These are phyloP conservation scores for Teleopsis dalmanni DNA, from an alignment of 1,140 invertebrate species.

Conservation along the genomic window DNA sequence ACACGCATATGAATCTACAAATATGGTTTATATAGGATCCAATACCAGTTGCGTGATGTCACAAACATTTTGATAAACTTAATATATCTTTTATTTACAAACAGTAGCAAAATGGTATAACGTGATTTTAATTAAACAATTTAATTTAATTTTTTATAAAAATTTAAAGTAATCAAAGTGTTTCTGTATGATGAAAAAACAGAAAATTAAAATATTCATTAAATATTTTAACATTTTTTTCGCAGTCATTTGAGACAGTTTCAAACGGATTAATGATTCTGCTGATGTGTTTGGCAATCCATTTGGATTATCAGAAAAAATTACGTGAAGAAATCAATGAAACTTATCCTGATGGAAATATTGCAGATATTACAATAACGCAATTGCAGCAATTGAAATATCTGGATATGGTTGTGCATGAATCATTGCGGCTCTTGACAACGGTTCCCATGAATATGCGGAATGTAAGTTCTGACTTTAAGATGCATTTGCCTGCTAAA, in stretches of 20 bases:
- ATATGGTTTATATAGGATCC: too few species aligned
- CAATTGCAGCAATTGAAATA: conserved; percentile 33
- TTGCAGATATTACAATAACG: background rate
- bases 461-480: conserved; percentile 31
- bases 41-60: too few species aligned
- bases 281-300: conserved; percentile 30
- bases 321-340: conserved; percentile 26
- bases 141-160: too few species aligned
- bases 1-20: too few species aligned
- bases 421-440: conserved; percentile 32
- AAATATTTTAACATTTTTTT: too few species aligned
- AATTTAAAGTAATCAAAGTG: too few species aligned
- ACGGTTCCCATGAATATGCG: conserved; percentile 40
- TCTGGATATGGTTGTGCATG: conserved; percentile 33
- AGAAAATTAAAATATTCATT: too few species aligned
- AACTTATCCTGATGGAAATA: conserved; percentile 1
- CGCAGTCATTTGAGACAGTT: conserved; percentile 41
- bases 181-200: too few species aligned
- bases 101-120: too few species aligned
- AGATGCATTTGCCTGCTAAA: conserved; percentile 14
- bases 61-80: too few species aligned
- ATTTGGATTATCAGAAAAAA: conserved; percentile 26
- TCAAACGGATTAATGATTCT: conserved; percentile 38
- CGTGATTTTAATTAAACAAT: too few species aligned
- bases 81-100: too few species aligned